Percentiles rank a stretch among this genome's conserved stretches.
Evolutionary conservation across 2,113 vertebrate genomes (phyloP).

Genomic region (Gasterosteus aculeatus): DNA sequence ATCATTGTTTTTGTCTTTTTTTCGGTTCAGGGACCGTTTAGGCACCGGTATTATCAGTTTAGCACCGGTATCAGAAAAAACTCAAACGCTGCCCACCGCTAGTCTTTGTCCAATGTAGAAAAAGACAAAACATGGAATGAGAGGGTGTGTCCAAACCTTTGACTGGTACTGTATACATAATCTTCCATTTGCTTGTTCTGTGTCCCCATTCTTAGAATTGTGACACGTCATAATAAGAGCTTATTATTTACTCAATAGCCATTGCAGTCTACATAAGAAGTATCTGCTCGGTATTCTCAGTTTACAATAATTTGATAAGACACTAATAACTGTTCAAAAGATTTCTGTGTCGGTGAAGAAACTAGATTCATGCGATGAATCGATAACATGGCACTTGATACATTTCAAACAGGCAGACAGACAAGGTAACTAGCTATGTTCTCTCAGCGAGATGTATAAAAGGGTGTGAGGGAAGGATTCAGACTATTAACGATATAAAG

Average conservation of each 20-base stretch:
- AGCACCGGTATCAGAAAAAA: too few relatives aligned
- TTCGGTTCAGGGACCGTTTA: too few relatives aligned
- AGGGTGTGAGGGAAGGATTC: constrained; percentile 37
- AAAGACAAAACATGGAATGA: too few relatives aligned
- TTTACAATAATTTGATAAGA: neutral
- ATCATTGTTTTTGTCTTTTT: too few relatives aligned
- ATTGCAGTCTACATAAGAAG: neutral
- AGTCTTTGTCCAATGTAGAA: too few relatives aligned
- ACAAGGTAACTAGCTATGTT: constrained; percentile 50
- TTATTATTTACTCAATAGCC: neutral
- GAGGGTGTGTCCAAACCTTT: too few relatives aligned
- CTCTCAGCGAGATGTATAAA: constrained; percentile 30
- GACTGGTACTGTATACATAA: too few relatives aligned
- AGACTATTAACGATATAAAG: constrained; percentile 48
- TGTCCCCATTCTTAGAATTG: neutral
- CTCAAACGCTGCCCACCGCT: too few relatives aligned
- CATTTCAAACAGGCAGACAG: constrained; percentile 11
- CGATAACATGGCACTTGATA: neutral
- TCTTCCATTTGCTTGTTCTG: neutral
- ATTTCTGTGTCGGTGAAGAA: constrained; percentile 16
- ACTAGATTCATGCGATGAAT: constrained; percentile 12
- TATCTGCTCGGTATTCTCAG: neutral
- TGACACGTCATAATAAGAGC: neutral
- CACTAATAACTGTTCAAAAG: constrained; percentile 2
- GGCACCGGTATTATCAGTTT: too few relatives aligned